Evolutionary conservation across 2,888 invertebrate species (phyloP).

Genomic region (Callinectes sapidus): DNA sequence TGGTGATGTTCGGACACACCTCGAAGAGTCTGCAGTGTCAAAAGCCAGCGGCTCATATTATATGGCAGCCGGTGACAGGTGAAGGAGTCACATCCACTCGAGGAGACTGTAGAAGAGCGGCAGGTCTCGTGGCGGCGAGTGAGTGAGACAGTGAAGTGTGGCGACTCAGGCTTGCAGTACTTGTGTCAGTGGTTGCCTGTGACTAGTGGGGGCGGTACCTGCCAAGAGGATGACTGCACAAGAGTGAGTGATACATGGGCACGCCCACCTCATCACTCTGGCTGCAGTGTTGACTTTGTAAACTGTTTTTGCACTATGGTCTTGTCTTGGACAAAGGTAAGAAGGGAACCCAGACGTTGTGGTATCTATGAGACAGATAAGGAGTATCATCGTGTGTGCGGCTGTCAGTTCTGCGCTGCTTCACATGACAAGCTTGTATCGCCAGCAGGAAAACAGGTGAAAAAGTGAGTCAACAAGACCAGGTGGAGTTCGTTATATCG

Average conservation of each 20-base stretch:
- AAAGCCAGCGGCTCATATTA: conserved; percentile 28
- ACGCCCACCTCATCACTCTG: background rate
- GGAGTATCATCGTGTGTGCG: background rate
- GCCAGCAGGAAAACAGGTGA: background rate
- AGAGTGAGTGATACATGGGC: background rate
- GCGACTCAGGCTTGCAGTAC: background rate
- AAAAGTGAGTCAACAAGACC: background rate
- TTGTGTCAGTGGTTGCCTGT: background rate
- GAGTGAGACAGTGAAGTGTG: background rate
- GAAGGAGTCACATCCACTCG: conserved; percentile 37
- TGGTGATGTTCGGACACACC: background rate
- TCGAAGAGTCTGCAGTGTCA: conserved; percentile 25
- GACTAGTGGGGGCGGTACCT: background rate
- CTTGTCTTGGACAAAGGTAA: background rate
- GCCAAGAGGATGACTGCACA: background rate
- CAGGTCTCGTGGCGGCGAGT: conserved; percentile 14
- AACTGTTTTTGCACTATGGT: background rate
- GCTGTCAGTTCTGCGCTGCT: background rate
- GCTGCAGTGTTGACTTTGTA: background rate
- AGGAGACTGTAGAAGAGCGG: background rate
- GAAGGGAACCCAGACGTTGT: background rate
- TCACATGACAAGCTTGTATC: background rate
- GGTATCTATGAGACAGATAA: background rate
- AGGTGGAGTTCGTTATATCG: background rate
- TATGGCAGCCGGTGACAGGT: conserved; percentile 24